Evolutionary conservation across 2,888 invertebrate species (phyloP).

Genomic region (Cordylochernes scorpioides): DNA sequence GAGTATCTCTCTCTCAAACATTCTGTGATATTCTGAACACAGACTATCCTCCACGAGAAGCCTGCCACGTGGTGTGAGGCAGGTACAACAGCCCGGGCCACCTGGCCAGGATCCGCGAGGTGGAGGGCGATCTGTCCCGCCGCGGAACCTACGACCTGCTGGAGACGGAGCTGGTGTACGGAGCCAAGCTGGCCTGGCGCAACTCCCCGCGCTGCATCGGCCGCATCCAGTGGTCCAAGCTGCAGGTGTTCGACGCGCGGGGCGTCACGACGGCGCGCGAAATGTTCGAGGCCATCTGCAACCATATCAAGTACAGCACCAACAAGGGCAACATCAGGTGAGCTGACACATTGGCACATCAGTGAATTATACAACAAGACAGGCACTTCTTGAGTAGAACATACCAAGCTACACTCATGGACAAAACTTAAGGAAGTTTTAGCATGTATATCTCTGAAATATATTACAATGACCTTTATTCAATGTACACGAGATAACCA

Average conservation of each 20-base stretch:
- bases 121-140: slow-evolving; percentile 43
- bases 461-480: no score
- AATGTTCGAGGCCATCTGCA: slow-evolving; percentile 87
- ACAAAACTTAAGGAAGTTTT: no score
- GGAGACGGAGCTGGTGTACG: slow-evolving; percentile 74
- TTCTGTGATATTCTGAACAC: no score
- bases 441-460: no score
- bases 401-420: no score
- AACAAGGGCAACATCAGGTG: slow-evolving; percentile 89
- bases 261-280: slow-evolving; percentile 80
- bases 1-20: no score
- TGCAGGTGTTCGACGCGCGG: slow-evolving; percentile 86
- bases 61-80: no score
- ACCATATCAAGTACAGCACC: slow-evolving; percentile 85
- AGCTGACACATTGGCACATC: no score
- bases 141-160: slow-evolving; percentile 67
- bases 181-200: slow-evolving; percentile 80
- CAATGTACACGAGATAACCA: no score
- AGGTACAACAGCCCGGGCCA: slow-evolving; percentile 58
- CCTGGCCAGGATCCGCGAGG: slow-evolving; percentile 50
- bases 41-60: no score
- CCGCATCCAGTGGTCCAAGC: slow-evolving; percentile 82
- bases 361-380: no score
- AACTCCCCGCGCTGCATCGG: slow-evolving; percentile 82
- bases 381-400: no score